Conservation (phyloP, 2,113 vertebrate genomes). For the Planiliza haematocheilus region DNA sequence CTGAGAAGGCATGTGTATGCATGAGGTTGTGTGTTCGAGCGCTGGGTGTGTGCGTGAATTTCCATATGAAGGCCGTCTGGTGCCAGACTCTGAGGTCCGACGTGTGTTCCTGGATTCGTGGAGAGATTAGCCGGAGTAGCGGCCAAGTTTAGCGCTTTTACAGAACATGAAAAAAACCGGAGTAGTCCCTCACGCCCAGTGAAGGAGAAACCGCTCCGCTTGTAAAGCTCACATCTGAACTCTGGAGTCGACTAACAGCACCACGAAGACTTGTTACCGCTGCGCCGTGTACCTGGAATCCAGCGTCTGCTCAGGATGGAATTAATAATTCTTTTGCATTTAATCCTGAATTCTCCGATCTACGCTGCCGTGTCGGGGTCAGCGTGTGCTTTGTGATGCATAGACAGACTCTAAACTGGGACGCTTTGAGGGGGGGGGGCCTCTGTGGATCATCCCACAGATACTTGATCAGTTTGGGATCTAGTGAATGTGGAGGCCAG, state of each 20-base stretch:
- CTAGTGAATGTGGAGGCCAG: too few species aligned
- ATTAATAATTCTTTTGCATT: neutral
- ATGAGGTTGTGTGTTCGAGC: slow-evolving; percentile 26
- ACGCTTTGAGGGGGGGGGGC: too few species aligned
- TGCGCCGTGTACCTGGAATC: slow-evolving; percentile 3
- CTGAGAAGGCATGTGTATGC: slow-evolving; percentile 22
- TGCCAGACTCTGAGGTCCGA: slow-evolving; percentile 27
- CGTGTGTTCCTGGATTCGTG: neutral
- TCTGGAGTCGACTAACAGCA: slow-evolving; percentile 16
- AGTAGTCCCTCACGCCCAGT: slow-evolving; percentile 57
- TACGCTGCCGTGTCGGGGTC: neutral
- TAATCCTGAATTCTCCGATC: slow-evolving; percentile 4
- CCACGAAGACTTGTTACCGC: slow-evolving; percentile 18
- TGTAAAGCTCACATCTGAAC: slow-evolving; percentile 61
- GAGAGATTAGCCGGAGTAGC: slow-evolving; percentile 34
- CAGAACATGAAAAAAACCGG: slow-evolving; percentile 38
- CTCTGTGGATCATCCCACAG: too few species aligned
- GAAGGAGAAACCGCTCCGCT: slow-evolving; percentile 48
- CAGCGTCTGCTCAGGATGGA: neutral
- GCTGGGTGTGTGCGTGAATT: slow-evolving; percentile 27
- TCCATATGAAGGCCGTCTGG: slow-evolving; percentile 43
- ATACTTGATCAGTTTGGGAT: too few species aligned
- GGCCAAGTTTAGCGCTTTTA: slow-evolving; percentile 57
- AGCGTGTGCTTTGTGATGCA: neutral
- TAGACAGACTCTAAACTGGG: neutral